These are phyloP conservation scores for Lophura nycthemera DNA, from an alignment of 2,113 vertebrate species.

Conservation along the genomic window DNA sequence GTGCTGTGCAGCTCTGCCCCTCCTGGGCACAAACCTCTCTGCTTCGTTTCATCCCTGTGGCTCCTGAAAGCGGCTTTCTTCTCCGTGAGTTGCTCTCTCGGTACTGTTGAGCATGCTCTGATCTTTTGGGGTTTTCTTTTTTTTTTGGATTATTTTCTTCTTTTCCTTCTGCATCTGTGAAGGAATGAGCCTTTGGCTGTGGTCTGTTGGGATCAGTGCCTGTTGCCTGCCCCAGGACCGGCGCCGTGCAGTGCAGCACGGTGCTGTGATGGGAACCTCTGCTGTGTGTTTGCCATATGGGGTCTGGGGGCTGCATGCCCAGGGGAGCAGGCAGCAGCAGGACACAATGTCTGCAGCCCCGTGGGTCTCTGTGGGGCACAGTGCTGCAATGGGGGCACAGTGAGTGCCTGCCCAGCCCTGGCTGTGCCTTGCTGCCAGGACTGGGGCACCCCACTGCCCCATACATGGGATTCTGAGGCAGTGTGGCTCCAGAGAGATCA, in stretches of 20 bases:
- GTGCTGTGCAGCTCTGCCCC: conserved; percentile 51
- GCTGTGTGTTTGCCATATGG: neutral
- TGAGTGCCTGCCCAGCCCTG: neutral
- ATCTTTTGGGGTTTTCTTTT: neutral
- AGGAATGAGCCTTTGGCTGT: neutral
- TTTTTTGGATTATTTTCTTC: neutral
- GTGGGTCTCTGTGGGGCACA: fast-evolving
- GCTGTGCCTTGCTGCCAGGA: fast-evolving
- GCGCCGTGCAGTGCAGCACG: neutral
- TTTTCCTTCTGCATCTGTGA: neutral
- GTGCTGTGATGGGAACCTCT: neutral
- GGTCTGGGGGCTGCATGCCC: neutral
- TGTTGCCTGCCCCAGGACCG: neutral
- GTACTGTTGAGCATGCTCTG: neutral
- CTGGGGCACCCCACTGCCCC: neutral
- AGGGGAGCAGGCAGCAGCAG: neutral
- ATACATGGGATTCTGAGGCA: neutral
- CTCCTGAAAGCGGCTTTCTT: conserved; percentile 41
- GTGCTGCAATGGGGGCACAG: neutral
- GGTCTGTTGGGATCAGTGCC: neutral
- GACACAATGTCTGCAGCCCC: neutral
- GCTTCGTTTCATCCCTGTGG: conserved; percentile 46
- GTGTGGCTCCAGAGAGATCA: neutral
- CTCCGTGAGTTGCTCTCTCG: neutral
- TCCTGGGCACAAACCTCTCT: conserved; percentile 45